Evolutionary conservation across 92 coral and sea anemone species (phyloP).

Genomic region (Parazoanthus atlanticus): DNA sequence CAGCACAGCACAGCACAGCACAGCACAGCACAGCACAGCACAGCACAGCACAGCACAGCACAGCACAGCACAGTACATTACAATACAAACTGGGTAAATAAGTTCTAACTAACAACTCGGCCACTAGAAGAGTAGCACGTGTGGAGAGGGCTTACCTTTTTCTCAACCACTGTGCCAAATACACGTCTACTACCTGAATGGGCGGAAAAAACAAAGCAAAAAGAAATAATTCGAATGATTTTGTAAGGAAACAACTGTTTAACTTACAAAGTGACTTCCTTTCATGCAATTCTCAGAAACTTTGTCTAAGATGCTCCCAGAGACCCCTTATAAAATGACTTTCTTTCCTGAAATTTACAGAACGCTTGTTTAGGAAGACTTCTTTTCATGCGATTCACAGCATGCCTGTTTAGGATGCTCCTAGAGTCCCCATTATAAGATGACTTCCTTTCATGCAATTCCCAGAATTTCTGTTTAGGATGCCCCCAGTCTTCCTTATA

Average conservation of each 20-base stretch:
- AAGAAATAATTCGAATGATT: neutral
- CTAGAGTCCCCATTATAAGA: neutral
- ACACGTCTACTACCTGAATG: slow-evolving; percentile 86
- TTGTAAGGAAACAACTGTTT: neutral
- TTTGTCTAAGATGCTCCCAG: too few relatives aligned
- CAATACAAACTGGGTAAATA: neutral
- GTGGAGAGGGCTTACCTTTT: slow-evolving; percentile 61
- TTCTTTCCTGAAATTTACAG: too few relatives aligned
- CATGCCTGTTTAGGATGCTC: neutral
- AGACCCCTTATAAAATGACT: too few relatives aligned
- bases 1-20: too few relatives aligned
- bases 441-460: neutral
- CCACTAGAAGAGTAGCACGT: neutral
- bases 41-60: too few relatives aligned
- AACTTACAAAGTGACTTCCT: neutral
- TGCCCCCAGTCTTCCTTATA: too few relatives aligned
- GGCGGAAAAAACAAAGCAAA: slow-evolving; percentile 8
- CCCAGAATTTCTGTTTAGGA: neutral
- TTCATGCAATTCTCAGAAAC: too few relatives aligned
- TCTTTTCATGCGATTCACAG: neutral
- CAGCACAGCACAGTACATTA: too few relatives aligned
- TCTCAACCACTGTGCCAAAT: slow-evolving; percentile 95
- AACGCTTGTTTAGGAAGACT: too few relatives aligned
- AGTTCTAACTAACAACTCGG: too few relatives aligned
- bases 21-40: neutral